phyloP scores from a whole-genome alignment of 2,113 vertebrate species.

The Donacobius atricapilla region DNA sequence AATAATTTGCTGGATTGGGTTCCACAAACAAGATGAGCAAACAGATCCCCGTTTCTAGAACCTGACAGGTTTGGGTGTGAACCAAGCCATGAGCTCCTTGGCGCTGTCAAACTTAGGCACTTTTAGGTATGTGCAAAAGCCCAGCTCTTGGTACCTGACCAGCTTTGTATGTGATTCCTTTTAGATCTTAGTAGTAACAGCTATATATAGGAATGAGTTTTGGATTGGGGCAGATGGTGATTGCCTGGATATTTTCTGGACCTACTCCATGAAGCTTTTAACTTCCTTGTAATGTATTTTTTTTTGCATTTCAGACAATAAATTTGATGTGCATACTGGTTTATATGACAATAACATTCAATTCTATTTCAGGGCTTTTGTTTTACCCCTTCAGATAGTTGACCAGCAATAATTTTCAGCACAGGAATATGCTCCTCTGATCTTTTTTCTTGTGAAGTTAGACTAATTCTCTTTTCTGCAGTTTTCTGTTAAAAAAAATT shows the following conservation, averaged over 20 bases:
- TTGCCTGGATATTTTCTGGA: background rate
- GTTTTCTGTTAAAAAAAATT: background rate
- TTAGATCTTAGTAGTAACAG: background rate
- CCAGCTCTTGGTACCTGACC: background rate
- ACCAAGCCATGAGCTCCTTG: background rate
- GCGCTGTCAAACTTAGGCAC: background rate
- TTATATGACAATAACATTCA: background rate
- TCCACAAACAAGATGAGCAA: background rate
- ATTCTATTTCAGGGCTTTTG: background rate
- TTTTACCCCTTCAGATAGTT: background rate
- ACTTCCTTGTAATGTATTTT: background rate
- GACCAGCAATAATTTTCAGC: background rate
- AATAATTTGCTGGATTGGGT: background rate
- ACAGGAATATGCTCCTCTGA: background rate
- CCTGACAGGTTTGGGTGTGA: background rate
- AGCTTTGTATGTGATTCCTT: background rate
- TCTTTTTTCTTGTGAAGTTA: conserved; percentile 2
- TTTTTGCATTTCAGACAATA: background rate
- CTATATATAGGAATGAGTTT: background rate
- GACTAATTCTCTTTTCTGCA: background rate
- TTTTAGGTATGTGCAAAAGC: background rate
- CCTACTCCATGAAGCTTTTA: background rate
- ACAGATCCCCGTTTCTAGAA: background rate
- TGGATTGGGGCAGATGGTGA: background rate
- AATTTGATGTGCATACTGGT: background rate